Base-by-base conservation (phyloP, 1,140 invertebrate species). In the Scaptodrosophila lebanonensis region DNA sequence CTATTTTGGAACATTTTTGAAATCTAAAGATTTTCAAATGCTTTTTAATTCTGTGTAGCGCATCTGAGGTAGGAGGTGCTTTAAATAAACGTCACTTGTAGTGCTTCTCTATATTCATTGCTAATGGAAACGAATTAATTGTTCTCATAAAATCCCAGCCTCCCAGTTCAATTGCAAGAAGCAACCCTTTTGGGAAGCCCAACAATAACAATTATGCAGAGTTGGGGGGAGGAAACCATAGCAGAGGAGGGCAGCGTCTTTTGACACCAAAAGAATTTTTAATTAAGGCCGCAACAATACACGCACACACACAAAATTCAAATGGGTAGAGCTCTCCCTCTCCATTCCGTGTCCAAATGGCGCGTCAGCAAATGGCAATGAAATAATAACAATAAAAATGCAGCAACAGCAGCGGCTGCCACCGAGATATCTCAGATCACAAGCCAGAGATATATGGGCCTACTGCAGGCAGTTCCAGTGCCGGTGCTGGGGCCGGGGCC, bases 251-350 rank as follows among this genome's bases (percentile, higher is more conserved):
- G n/a, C n/a, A n/a, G n/a, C n/a, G n/a, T n/a, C 68, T 68, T 73
- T 68, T 65, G 70, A 73, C 70, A 75, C 70, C 65, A 58, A 61
- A 75, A 65, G 70, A 68, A 75, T 75, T 75, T 72, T 75, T 75
- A 69, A 75, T 75, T 75, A 75, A 69, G 65, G 65, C 54, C 65
- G 50, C 57, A 56, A 52, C 50, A 47, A 60, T 40, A 43, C 44
- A 40, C 50, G 48, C 17, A 47, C 13, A 11, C 35, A 29, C 18
- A 40, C 20, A 25, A 59, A 38, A 48, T 33, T 44, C 25, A 40
- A 58, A 66, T 15, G 47, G 29, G 42, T 25, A 25, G 50, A 54
- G 18, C 49, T 33, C 8, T 33, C 9, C 29, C 22, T 3, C 5
- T 44, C 40, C n/a, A 5, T 8, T n/a, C 2, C 6, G 11, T 7